Percentiles rank a stretch among this genome's conserved stretches.
phyloP scores from a whole-genome alignment of 2,888 invertebrate species.

The Cylindroiulus punctatus region DNA sequence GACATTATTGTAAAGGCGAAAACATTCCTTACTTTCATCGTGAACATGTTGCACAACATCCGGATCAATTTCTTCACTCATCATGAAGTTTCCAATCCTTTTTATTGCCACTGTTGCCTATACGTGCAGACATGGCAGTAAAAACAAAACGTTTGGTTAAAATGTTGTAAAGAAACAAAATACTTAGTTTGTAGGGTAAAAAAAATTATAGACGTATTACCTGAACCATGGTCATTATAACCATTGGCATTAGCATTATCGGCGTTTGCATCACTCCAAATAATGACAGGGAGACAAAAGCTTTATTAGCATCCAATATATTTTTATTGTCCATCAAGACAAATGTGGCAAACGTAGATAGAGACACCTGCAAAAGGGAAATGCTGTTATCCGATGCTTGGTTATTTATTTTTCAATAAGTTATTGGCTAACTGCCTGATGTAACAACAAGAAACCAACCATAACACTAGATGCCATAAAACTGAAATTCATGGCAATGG shows the following conservation, averaged over 20 bases:
- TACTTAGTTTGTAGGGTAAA: not conserved
- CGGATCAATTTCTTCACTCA: slow-evolving; percentile 66
- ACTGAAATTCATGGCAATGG: slow-evolving; percentile 62
- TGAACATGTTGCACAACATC: slow-evolving; percentile 48
- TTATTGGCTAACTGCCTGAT: not conserved
- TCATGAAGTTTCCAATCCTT: slow-evolving; percentile 67
- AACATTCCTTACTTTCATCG: slow-evolving; percentile 53
- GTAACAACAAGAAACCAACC: slow-evolving; percentile 19
- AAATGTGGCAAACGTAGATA: slow-evolving; percentile 68
- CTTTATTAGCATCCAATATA: slow-evolving; percentile 68
- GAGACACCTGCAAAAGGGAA: slow-evolving; percentile 31
- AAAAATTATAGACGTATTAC: slow-evolving; percentile 55
- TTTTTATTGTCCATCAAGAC: slow-evolving; percentile 66
- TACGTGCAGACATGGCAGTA: not conserved
- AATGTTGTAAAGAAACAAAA: not conserved
- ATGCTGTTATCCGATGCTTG: not conserved
- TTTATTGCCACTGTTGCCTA: slow-evolving; percentile 67
- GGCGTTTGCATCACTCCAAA: slow-evolving; percentile 70
- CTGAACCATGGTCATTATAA: slow-evolving; percentile 62
- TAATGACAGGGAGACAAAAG: slow-evolving; percentile 69
- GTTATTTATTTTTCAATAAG: not conserved
- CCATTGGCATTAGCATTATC: slow-evolving; percentile 65
- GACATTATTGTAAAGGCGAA: not conserved
- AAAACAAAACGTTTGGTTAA: not conserved
- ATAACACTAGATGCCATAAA: slow-evolving; percentile 51